These are phyloP conservation scores for Beroe forskalii DNA, from an alignment of 37 sponge, comb jelly and placozoan genomes.

Conservation along the genomic window DNA sequence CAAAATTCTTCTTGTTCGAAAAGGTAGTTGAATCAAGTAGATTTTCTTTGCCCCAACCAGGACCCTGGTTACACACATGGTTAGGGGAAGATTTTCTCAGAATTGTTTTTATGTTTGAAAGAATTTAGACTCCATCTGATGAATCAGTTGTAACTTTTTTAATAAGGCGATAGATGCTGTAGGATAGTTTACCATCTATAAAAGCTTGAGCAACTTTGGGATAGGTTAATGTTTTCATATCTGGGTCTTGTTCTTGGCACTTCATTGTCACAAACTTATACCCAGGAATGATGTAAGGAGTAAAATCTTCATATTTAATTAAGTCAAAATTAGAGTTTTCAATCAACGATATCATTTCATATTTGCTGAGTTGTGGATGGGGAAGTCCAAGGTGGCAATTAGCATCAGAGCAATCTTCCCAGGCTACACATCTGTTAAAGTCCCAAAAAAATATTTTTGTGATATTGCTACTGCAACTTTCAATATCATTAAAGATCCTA, in stretches of 20 bases:
- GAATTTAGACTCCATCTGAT: too few species aligned
- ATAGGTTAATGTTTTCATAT: not conserved
- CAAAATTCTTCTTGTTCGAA: too few species aligned
- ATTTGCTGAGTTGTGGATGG: not conserved
- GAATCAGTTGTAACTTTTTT: too few species aligned
- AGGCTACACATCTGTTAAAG: not conserved
- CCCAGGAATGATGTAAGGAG: not conserved
- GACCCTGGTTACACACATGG: too few species aligned
- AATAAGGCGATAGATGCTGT: too few species aligned
- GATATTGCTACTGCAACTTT: not conserved
- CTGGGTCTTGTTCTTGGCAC: not conserved
- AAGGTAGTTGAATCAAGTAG: too few species aligned
- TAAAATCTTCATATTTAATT: not conserved
- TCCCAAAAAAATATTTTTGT: constrained; percentile 12
- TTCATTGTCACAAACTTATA: not conserved
- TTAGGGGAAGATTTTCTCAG: too few species aligned
- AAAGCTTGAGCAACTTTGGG: not conserved
- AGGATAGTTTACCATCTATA: too few species aligned
- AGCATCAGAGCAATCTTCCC: not conserved
- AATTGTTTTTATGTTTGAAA: too few species aligned
- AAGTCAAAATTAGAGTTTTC: not conserved
- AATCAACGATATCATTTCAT: not conserved
- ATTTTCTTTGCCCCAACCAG: too few species aligned
- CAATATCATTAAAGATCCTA: not conserved
- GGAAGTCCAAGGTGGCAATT: not conserved